These are phyloP conservation scores for Aspiorhynchus laticeps DNA, from an alignment of 2,113 vertebrate genomes.

Conservation along the genomic window DNA sequence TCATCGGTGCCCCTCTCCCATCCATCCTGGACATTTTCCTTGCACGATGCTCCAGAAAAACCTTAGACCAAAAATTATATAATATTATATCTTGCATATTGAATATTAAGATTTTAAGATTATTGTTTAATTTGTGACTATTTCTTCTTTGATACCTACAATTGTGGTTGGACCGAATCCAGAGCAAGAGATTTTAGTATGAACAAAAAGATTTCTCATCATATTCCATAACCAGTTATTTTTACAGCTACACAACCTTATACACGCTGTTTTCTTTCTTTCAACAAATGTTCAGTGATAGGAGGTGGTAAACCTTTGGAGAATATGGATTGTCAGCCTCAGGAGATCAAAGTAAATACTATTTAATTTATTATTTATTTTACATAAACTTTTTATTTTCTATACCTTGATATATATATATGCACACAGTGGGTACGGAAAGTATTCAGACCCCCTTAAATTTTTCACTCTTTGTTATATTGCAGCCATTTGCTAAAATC, in stretches of 20 bases:
- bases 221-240: neutral
- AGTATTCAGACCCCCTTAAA: too few species aligned
- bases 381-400: too few species aligned
- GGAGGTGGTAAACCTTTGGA: too few species aligned
- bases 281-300: neutral
- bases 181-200: neutral
- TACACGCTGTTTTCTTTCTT: neutral
- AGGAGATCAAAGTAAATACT: neutral
- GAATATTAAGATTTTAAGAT: neutral
- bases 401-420: too few species aligned
- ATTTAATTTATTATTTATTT: neutral
- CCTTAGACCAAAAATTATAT: neutral
- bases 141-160: neutral
- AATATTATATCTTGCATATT: neutral
- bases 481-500: too few species aligned
- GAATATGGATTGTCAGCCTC: too few species aligned
- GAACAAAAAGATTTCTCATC: neutral
- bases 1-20: too few species aligned
- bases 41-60: too few species aligned
- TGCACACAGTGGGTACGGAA: too few species aligned
- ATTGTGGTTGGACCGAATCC: neutral
- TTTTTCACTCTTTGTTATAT: too few species aligned
- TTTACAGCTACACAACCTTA: neutral
- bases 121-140: neutral
- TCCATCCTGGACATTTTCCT: too few species aligned